Conservation (phyloP, 2,888 invertebrate genomes). For the Sesia bembeciformis region DNA sequence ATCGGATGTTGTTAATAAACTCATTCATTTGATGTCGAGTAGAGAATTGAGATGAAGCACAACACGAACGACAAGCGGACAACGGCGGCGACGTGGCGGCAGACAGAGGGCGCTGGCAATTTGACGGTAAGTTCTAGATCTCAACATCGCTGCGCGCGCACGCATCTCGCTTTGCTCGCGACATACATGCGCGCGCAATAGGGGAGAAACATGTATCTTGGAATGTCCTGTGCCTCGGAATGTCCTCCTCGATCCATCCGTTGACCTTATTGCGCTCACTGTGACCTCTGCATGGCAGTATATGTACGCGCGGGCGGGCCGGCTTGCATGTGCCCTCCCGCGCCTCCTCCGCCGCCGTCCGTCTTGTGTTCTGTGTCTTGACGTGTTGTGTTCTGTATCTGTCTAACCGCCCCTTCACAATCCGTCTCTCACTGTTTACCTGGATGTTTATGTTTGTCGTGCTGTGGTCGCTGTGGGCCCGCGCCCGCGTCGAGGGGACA, state of each 20-base stretch:
- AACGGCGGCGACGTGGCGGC: constrained; percentile 3
- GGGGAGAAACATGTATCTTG: constrained; percentile 76
- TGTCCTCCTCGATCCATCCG: constrained; percentile 71
- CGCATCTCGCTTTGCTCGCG: constrained; percentile 31
- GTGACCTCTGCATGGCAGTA: constrained; percentile 65
- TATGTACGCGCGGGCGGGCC: constrained; percentile 45
- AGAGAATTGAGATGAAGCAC: constrained; percentile 39
- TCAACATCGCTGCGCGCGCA: constrained; percentile 72
- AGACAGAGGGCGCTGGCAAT: constrained; percentile 6
- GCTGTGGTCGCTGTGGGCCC: constrained; percentile 29
- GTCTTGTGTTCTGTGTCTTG: constrained; percentile 71
- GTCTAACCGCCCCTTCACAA: constrained; percentile 45
- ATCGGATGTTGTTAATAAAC: too few relatives aligned
- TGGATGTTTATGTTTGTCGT: constrained; percentile 49
- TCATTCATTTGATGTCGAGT: constrained; percentile 38
- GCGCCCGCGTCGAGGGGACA: constrained; percentile 41
- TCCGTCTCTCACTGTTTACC: constrained; percentile 45
- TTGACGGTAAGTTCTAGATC: constrained; percentile 72
- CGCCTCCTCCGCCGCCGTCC: constrained; percentile 41
- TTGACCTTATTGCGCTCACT: constrained; percentile 58
- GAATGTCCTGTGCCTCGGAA: constrained; percentile 77
- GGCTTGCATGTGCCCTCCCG: constrained; percentile 57
- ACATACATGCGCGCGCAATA: constrained; percentile 59
- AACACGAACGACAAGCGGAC: constrained; percentile 2
- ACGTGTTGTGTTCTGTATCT: constrained; percentile 66